A percentile compares a stretch with the other conserved stretches of the same genome.
phyloP scores from a whole-genome alignment of 1,140 invertebrate genomes.

The Zaprionus ornatus region DNA sequence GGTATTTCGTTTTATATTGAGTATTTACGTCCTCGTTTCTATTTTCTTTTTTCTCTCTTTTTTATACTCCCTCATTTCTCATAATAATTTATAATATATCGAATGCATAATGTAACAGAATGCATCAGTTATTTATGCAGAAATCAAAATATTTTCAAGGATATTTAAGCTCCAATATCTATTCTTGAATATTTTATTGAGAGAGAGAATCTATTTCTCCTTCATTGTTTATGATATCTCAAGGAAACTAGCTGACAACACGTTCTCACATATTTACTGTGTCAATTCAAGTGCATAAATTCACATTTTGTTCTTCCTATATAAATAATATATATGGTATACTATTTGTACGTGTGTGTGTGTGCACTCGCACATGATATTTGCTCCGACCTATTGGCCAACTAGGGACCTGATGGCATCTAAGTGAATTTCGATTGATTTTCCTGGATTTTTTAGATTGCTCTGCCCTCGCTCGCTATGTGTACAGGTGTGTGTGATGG shows the following conservation, averaged over 20 bases:
- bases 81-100: too few species aligned
- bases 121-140: neutral
- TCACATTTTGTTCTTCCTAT: neutral
- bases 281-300: conserved; percentile 7
- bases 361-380: neutral
- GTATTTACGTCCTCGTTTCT: too few species aligned
- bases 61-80: too few species aligned
- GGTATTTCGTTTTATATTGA: too few species aligned
- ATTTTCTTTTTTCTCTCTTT: too few species aligned
- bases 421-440: conserved; percentile 60
- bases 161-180: neutral
- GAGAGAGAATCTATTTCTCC: neutral
- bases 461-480: neutral
- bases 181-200: neutral
- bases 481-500: neutral
- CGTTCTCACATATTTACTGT: conserved; percentile 5
- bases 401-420: conserved; percentile 40
- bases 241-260: neutral
- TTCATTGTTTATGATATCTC: neutral
- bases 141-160: neutral
- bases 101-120: too few species aligned
- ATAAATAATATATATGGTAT: neutral
- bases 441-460: conserved; percentile 52
- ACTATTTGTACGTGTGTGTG: neutral
- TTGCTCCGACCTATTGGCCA: conserved; percentile 12